Evolutionary conservation across 1,140 invertebrate species (phyloP), one percentile per base, ranked within the genome.

Genomic region (Rhizoglyphus robini): DNA sequence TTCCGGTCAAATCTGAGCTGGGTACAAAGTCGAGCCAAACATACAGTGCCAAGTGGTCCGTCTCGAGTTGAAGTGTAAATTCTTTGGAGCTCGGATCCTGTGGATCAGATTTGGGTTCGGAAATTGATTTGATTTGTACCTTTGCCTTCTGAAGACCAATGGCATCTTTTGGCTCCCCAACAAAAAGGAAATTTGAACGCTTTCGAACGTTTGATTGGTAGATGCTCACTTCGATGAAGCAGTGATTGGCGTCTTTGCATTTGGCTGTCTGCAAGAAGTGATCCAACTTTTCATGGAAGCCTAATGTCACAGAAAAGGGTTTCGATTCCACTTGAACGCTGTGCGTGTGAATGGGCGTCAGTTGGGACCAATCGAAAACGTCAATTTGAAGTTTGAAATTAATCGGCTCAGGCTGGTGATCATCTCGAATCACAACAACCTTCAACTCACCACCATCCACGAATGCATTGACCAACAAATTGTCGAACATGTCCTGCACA

Each of bases 401-500:
- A 23, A 41, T 46, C 29, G n/a, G n/a, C 25, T 38, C 18, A 0
- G 46, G n/a, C n/a, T n/a, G 31, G 29, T 64, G 46, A 36, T 65
- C 63, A 54, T 68, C 63, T 3, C 68, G 48, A 30, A 66, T 38
- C 3, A 69, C n/a, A 25, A 70, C 69, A 36, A 68, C 73, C 41
- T 71, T 65, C 25, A 76, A 63, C 18, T 46, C 46, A 27, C 61
- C 69, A 1, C 36, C 1, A 18, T 60, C 58, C 30, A 80, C 63
- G 66, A 76, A 78, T 1, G 83, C 77, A 31, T 83, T 82, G 2
- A 84, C 73, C 18, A 87, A 76, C 29, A 83, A 68, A 3, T 88
- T 87, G 0, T 85, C 81, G 70, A 96, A 92, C 69, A 96, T 94
- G 3, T 86, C 79, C 54, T 82, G 81, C 0, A 86, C 88, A 75